Evolutionary conservation across 2,888 invertebrate species (phyloP).

Genomic region (Pantelozetes paolii): DNA sequence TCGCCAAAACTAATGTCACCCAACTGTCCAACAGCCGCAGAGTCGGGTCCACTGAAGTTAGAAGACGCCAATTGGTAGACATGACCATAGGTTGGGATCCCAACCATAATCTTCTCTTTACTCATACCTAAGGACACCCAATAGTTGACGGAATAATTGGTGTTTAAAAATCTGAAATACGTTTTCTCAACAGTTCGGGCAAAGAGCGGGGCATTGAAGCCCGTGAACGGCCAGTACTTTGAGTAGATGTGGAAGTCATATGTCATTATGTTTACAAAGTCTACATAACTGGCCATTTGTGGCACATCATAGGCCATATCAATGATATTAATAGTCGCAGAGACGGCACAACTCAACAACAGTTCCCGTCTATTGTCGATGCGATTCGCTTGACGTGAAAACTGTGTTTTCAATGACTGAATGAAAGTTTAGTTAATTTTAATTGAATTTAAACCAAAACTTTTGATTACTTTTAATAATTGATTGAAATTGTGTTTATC

Average conservation of each 20-base stretch:
- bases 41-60: constrained; percentile 54
- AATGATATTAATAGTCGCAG: constrained; percentile 70
- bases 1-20: constrained; percentile 68
- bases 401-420: not conserved
- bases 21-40: constrained; percentile 68
- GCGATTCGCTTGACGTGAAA: not conserved
- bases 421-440: constrained; percentile 45
- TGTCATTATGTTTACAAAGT: constrained; percentile 81
- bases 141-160: constrained; percentile 70
- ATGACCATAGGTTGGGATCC: constrained; percentile 83
- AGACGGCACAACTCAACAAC: constrained; percentile 70
- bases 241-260: constrained; percentile 82
- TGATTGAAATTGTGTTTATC: constrained; percentile 45
- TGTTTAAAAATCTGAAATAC: constrained; percentile 67
- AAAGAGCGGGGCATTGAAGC: constrained; percentile 72
- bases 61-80: constrained; percentile 66
- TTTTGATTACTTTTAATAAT: constrained; percentile 46
- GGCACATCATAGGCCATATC: constrained; percentile 72
- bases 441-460: constrained; percentile 58
- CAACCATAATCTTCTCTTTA: constrained; percentile 70
- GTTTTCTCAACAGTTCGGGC: constrained; percentile 60
- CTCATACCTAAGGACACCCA: constrained; percentile 72
- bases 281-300: constrained; percentile 71
- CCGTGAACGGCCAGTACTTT: constrained; percentile 62
- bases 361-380: constrained; percentile 26